These are phyloP conservation scores for Phataginus tetradactyla DNA, from an alignment of 2,797 vertebrate genomes.

Conservation along the genomic window DNA sequence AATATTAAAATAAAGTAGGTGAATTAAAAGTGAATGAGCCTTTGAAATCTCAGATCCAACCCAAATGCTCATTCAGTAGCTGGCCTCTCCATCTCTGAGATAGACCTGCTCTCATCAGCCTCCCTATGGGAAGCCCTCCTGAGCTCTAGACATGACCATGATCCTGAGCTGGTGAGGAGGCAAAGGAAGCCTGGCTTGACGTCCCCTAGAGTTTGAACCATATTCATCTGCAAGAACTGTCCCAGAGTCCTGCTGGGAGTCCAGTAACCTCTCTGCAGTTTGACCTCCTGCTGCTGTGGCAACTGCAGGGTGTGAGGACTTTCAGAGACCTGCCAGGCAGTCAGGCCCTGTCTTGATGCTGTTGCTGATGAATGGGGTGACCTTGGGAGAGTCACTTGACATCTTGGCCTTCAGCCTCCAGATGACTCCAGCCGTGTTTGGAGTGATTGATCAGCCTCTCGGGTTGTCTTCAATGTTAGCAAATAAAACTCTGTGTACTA, in stretches of 20 bases:
- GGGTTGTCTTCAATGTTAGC: background rate
- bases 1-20: constrained; percentile 72
- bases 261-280: background rate
- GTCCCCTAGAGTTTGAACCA: background rate
- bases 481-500: background rate
- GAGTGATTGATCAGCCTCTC: background rate
- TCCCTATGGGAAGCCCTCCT: background rate
- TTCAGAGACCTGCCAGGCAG: background rate
- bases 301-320: background rate
- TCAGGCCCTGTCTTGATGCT: background rate
- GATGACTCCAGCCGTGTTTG: constrained; percentile 14
- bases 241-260: background rate
- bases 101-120: background rate
- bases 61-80: constrained; percentile 15
- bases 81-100: background rate
- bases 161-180: background rate
- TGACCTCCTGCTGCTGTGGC: background rate
- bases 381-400: constrained; percentile 36
- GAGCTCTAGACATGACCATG: background rate
- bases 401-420: constrained; percentile 28
- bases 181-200: background rate
- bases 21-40: constrained; percentile 69
- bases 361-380: constrained; percentile 30
- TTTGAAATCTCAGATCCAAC: constrained; percentile 65
- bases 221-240: background rate